Evolutionary conservation across 2,797 vertebrate species (phyloP), one percentile per base, ranked within the genome.

Genomic region (Lithobates pipiens): DNA sequence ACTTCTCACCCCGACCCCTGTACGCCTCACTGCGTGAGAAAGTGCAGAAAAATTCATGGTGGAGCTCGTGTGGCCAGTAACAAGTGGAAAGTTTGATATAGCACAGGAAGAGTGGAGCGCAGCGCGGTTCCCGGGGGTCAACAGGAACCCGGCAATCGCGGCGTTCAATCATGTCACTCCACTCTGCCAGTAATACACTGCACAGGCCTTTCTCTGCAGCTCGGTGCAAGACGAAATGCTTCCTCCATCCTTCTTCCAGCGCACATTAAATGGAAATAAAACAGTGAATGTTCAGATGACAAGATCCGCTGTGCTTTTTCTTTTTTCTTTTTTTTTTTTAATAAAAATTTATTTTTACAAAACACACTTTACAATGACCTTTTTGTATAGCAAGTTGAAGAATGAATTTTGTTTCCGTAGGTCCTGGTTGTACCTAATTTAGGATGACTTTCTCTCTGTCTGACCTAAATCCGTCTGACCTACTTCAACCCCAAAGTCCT

Each of bases 91-190:
- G 44, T 82, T 81, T 86, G 79, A 86, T 46, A 77, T 82, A 82
- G 42, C 61, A 54, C 85, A 86, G 85, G 80, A 77, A 39, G 74
- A 50, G 85, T 57, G 25, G 42, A n/a, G 67, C n/a, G 36, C 77
- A 13, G 70, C 71, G 42, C 50, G 54, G 77, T 36, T 72, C 65
- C 65, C 34, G 61, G 65, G 50, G 79, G 67, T 72, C 73, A 75
- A 67, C 85, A 86, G 85, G 85, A 86, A 82, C 79, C 71, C 69
- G 67, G 34, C 39, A 71, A 77, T 81, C 73, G 50, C 39, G 77
- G 73, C 50, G 79, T 71, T 86, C 76, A 86, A 86, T 86, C 85
- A 86, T 80, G 72, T 80, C 77, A 67, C 63, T 32, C 76, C 76
- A 50, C 32, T 71, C 23, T 54, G 77, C 61, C 65, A 61, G 54